Evolutionary conservation across 2,113 vertebrate genomes (phyloP), one percentile per base, ranked within the genome.

Genomic region (Hydrolagus affinis): DNA sequence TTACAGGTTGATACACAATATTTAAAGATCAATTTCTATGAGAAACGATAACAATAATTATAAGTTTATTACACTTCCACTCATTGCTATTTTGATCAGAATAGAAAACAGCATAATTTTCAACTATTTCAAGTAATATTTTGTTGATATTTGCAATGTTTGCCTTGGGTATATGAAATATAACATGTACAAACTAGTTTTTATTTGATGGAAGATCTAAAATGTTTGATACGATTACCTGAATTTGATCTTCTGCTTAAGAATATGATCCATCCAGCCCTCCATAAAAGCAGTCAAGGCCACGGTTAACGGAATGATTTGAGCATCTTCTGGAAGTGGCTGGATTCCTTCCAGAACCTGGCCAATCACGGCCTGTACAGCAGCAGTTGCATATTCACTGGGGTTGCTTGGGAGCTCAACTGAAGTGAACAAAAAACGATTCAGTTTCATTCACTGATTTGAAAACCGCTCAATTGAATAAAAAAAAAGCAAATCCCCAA

Each of bases 261-360:
- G 92, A 86, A 98, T 96, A 88, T 97, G 95, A 32, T 96, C 94
- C 91, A 98, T 95, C 96, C 96, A 98, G 2, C 95, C 95, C 87
- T 95, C 95, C 91, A 96, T 89, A 88, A 96, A 94, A 12, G 95
- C 95, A 0, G 94, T 96, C 87, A 92, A 93, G 0, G 92, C 94
- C 68, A 93, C 91, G 2, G 92, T 89, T 77, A 98, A 90, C 0
- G 93, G 87, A 19, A 92, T 90, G 0, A 86, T 88, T 73, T 95
- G 91, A 28, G 91, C 91, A 0, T 95, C 92, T 0, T 90, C 91
- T 0, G 95, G 90, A 77, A 98, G 66, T 1, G 90, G 91, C 68
- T 89, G 94, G 28, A 94, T 86, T 0, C 94, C 92, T 86, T 95
- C 94, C 86, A 97, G 88, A 78, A 96, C 95, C 85, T 94, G 96